Evolutionary conservation across 2,888 invertebrate genomes (phyloP).

Genomic region (Clitarchus hookeri): DNA sequence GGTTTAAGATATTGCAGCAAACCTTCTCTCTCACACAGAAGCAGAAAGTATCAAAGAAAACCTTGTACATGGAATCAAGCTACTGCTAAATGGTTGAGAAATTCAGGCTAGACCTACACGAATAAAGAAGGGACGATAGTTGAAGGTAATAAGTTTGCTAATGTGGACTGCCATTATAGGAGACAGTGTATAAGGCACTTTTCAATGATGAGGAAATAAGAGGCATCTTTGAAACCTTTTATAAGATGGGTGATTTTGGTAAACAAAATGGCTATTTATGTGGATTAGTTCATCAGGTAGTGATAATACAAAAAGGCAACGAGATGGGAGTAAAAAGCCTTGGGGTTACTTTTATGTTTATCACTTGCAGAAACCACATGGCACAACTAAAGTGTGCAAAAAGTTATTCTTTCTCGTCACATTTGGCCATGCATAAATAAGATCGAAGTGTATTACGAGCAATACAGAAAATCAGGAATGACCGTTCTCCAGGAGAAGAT

Average conservation of each 20-base stretch:
- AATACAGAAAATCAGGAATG: background rate
- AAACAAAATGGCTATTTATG: background rate
- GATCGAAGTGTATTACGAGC: background rate
- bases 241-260: background rate
- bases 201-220: background rate
- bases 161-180: background rate
- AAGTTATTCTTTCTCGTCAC: background rate
- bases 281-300: background rate
- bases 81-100: background rate
- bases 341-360: background rate
- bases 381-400: background rate
- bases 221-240: background rate
- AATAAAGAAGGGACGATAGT: background rate
- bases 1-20: background rate
- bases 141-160: background rate
- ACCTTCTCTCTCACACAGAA: too few species aligned
- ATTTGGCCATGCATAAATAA: background rate
- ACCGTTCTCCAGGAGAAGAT: background rate
- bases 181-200: background rate
- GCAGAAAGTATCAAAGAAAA: background rate
- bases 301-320: background rate
- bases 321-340: background rate
- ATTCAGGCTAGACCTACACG: background rate
- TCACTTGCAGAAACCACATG: background rate
- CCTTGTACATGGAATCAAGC: background rate